A percentile compares a stretch with the other conserved stretches of the same genome.
phyloP scores from a whole-genome alignment of 2,113 vertebrate species.

The Danio rerio region DNA sequence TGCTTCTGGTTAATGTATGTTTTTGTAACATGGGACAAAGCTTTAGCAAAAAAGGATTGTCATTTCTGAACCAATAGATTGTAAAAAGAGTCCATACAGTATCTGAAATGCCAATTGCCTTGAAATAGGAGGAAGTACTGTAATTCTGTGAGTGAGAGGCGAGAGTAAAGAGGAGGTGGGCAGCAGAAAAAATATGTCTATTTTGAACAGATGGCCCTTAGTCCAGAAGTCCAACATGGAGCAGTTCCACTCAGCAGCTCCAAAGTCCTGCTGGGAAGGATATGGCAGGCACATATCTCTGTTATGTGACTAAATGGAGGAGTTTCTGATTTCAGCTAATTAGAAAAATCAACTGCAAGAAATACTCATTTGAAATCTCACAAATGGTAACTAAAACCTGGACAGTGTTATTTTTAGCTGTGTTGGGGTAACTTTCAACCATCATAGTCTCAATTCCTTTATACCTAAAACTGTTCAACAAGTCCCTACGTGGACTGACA shows the following conservation, averaged over 20 bases:
- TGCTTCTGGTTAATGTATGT: not conserved
- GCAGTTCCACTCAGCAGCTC: slow-evolving; percentile 29
- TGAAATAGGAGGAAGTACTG: slow-evolving; percentile 9
- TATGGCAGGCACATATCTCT: slow-evolving; percentile 5
- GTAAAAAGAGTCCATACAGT: not conserved
- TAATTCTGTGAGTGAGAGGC: slow-evolving; percentile 15
- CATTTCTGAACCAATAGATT: not conserved
- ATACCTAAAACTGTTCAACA: not conserved
- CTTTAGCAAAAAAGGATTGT: not conserved
- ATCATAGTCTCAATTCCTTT: not conserved
- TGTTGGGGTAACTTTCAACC: not conserved
- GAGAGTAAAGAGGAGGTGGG: slow-evolving; percentile 2
- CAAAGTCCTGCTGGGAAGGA: slow-evolving; percentile 23
- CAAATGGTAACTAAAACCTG: not conserved
- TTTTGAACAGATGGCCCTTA: slow-evolving; percentile 68
- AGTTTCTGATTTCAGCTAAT: not conserved
- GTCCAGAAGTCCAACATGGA: slow-evolving; percentile 46
- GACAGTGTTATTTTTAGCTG: not conserved
- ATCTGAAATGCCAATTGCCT: slow-evolving; percentile 2
- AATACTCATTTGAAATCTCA: not conserved
- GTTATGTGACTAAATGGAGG: not conserved
- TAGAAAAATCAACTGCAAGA: not conserved
- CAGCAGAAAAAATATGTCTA: slow-evolving; percentile 50
- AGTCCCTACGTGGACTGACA: not conserved
- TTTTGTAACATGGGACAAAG: not conserved